phyloP scores from a whole-genome alignment of 2,797 vertebrate species.

The Diglossa cyanea region DNA sequence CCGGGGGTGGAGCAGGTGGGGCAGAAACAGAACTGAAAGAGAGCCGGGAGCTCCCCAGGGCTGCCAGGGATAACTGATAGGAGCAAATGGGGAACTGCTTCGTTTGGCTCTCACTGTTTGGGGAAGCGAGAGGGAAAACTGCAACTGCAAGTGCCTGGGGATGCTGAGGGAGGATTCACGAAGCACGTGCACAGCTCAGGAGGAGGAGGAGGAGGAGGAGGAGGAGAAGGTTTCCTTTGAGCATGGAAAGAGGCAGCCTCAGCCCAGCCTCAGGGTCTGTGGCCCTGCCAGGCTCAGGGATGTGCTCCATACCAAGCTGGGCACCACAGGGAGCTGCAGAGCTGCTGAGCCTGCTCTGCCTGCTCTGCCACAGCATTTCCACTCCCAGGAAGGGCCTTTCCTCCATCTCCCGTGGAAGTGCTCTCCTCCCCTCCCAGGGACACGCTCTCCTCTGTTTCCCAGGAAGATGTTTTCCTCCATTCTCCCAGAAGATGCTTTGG shows the following conservation, averaged over 20 bases:
- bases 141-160: background rate
- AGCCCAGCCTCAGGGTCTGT: rapidly evolving
- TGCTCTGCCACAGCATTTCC: background rate
- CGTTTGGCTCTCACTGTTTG: background rate
- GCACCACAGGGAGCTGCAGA: background rate
- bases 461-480: background rate
- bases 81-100: slow-evolving; percentile 23
- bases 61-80: background rate
- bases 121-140: slow-evolving; percentile 37
- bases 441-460: background rate
- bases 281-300: background rate
- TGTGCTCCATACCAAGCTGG: background rate
- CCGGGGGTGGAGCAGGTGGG: background rate
- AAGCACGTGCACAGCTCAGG: background rate
- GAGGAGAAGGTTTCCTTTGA: background rate
- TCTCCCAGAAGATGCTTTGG: rapidly evolving
- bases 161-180: background rate
- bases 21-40: background rate
- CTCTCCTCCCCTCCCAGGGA: too few relatives aligned
- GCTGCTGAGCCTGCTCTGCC: rapidly evolving
- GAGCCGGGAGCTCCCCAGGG: background rate
- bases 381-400: too few relatives aligned
- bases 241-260: background rate
- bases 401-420: background rate
- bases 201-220: background rate